Evolutionary conservation across 2,888 invertebrate species (phyloP).

Genomic region (Brachypterus glaber): DNA sequence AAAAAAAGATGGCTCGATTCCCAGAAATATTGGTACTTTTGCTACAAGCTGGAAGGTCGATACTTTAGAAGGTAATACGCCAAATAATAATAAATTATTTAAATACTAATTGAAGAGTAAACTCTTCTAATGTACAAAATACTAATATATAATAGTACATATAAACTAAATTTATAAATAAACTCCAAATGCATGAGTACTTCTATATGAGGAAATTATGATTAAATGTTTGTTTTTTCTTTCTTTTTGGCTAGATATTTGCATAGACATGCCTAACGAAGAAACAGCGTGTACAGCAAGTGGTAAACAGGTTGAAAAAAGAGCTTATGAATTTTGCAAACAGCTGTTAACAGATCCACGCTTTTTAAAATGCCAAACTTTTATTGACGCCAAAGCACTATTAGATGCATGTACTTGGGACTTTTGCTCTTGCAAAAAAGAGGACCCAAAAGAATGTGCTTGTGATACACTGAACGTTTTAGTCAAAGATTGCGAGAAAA

Average conservation of each 20-base stretch:
- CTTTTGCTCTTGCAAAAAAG: slow-evolving; percentile 55
- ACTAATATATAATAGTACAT: too few relatives aligned
- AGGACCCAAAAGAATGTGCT: slow-evolving; percentile 56
- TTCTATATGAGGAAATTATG: too few relatives aligned
- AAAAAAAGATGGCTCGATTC: slow-evolving; percentile 48
- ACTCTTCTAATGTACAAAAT: too few relatives aligned
- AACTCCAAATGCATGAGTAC: too few relatives aligned
- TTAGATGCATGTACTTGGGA: slow-evolving; percentile 70
- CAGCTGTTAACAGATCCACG: slow-evolving; percentile 54
- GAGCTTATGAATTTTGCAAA: slow-evolving; percentile 53
- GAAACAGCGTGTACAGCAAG: slow-evolving; percentile 43
- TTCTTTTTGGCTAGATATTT: slow-evolving; percentile 45
- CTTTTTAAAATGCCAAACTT: slow-evolving; percentile 52
- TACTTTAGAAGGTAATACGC: slow-evolving; percentile 30
- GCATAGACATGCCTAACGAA: slow-evolving; percentile 46
- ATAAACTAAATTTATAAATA: too few relatives aligned
- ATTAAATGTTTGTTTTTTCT: background rate
- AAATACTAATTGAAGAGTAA: too few relatives aligned
- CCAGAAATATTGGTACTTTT: slow-evolving; percentile 42
- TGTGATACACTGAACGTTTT: slow-evolving; percentile 69
- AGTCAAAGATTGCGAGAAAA: slow-evolving; percentile 63
- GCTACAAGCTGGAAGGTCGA: slow-evolving; percentile 52
- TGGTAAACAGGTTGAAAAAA: slow-evolving; percentile 22
- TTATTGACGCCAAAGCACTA: slow-evolving; percentile 56
- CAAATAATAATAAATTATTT: background rate